Conservation (phyloP, 2,113 vertebrate species). For the Pangasianodon gigas region DNA sequence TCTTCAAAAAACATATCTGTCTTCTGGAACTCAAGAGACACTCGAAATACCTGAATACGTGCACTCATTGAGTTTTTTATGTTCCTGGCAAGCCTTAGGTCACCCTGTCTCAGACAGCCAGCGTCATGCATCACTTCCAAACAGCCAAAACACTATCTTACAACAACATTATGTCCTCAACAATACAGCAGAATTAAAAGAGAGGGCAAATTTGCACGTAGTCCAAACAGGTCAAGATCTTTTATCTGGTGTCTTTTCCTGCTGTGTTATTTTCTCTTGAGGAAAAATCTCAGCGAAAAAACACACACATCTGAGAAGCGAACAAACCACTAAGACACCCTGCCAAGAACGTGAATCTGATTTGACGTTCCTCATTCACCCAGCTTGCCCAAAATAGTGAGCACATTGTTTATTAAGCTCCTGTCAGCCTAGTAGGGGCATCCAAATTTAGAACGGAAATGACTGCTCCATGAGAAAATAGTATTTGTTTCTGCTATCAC, state of each 20-base stretch:
- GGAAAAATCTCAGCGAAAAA: slow-evolving; percentile 12
- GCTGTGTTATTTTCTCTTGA: slow-evolving; percentile 2
- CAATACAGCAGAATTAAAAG: background rate
- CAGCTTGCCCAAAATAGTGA: slow-evolving; percentile 61
- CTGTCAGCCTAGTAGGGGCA: slow-evolving; percentile 59
- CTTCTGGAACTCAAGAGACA: slow-evolving; percentile 44
- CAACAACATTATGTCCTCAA: background rate
- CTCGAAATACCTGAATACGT: slow-evolving; percentile 62
- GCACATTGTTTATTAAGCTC: slow-evolving; percentile 57
- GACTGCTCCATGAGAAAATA: slow-evolving; percentile 69
- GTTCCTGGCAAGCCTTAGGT: slow-evolving; percentile 59
- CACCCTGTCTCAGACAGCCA: background rate
- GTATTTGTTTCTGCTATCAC: slow-evolving; percentile 75
- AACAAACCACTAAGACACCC: slow-evolving; percentile 40
- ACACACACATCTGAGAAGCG: background rate
- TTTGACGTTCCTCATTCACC: slow-evolving; percentile 60
- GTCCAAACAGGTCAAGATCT: background rate
- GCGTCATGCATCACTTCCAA: slow-evolving; percentile 13
- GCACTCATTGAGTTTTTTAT: slow-evolving; percentile 71
- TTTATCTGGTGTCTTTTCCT: background rate
- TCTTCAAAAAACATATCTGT: slow-evolving; percentile 32
- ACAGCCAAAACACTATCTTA: slow-evolving; percentile 51
- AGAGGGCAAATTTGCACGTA: background rate
- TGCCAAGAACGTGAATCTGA: slow-evolving; percentile 45
- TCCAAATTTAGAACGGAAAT: slow-evolving; percentile 75